Conservation (phyloP, 2,113 vertebrate genomes). For the Psammodynastes pulverulentus region DNA sequence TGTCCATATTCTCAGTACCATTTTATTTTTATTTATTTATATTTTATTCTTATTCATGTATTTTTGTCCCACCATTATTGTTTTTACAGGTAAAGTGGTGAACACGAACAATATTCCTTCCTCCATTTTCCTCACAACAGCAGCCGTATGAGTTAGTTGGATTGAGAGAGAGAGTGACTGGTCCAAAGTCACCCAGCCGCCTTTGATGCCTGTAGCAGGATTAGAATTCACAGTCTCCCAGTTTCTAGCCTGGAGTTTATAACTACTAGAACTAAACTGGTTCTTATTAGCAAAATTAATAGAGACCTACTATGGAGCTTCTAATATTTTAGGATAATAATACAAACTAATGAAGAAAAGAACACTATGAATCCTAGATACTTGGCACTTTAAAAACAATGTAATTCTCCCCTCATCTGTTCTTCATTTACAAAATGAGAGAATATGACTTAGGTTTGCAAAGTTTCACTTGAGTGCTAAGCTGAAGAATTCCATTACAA, state of each 20-base stretch:
- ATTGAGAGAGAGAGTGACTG: neutral
- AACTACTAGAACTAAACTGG: neutral
- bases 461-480: constrained; percentile 8
- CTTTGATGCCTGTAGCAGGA: neutral
- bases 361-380: constrained; percentile 12
- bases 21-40: no score
- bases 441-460: constrained; percentile 9
- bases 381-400: neutral
- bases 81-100: neutral
- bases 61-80: neutral
- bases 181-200: neutral
- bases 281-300: neutral
- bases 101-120: neutral
- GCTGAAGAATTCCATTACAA: constrained; percentile 6
- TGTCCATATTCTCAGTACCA: neutral
- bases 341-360: neutral
- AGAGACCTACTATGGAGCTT: neutral
- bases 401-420: constrained; percentile 31
- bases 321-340: neutral
- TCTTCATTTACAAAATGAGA: constrained; percentile 20
- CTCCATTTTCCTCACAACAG: neutral
- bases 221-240: neutral
- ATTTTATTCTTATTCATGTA: neutral
- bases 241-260: neutral
- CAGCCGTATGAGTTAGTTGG: neutral